Evolutionary conservation across 2,113 vertebrate species (phyloP), one percentile per base, ranked within the genome.

Genomic region (Haemorhous mexicanus): DNA sequence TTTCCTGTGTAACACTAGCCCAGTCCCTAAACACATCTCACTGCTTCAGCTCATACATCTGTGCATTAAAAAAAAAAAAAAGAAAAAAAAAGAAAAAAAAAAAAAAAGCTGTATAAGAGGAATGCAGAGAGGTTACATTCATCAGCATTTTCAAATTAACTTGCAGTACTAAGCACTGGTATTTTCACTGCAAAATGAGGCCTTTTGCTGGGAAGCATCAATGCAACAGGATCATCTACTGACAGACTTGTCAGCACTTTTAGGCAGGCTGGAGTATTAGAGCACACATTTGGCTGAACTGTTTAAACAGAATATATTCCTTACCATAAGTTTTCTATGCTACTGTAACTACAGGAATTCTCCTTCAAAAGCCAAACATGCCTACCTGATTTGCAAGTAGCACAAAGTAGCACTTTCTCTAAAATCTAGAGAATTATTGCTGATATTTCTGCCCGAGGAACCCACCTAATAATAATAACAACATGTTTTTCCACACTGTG

Each of bases 191-290:
- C 77, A 86, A 90, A 96, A 90, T 26, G 33, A 87, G 66, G 69
- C 90, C 76, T 94, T 94, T 92, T 84, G 52, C 95, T 95, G 93
- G 76, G 85, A 90, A 95, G 56, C 79, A 75, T 92, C 95, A 90
- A 30, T 89, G 80, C 76, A 70, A 87, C 88, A 84, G 83, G 79
- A 81, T 93, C 1, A 0, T 80, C 88, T 67, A 87, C 75, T 89
- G 94, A 93, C 92, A 94, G 86, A 64, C 64, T 19, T 88, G 93
- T 97, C 94, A 95, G 94, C 85, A 81, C 85, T 86, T 95, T 72
- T 7, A 64, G 53, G 50, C 47, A 72, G 41, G 85, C 82, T 75
- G 53, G 35, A 75, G 73, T 24, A 68, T 44, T n/a, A 84, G 50
- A 87, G 53, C 49, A 21, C 1, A 2, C 49, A 11, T 74, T 89